phyloP scores from a whole-genome alignment of 2,888 invertebrate species.

The Cinara cedri region DNA sequence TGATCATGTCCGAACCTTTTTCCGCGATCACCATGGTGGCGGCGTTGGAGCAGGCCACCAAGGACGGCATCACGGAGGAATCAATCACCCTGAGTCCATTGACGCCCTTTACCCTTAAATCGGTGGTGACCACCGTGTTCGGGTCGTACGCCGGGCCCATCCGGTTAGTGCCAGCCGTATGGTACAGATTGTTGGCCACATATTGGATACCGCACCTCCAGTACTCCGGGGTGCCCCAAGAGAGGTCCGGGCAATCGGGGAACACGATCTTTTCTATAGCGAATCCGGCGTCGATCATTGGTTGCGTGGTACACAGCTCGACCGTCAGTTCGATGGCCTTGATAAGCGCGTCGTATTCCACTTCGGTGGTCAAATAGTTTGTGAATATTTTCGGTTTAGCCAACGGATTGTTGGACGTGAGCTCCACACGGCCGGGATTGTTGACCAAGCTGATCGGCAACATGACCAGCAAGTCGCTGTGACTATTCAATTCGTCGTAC shows the following conservation, averaged over 20 bases:
- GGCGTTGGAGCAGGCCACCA: slow-evolving; percentile 62
- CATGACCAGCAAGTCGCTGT: slow-evolving; percentile 17
- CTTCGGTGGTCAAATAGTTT: slow-evolving; percentile 65
- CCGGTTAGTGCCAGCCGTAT: slow-evolving; percentile 62
- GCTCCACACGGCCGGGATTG: slow-evolving; percentile 62
- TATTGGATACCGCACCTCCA: slow-evolving; percentile 60
- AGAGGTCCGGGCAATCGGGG: slow-evolving; percentile 58
- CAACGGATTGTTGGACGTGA: slow-evolving; percentile 65
- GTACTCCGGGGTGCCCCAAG: slow-evolving; percentile 59
- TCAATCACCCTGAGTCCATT: slow-evolving; percentile 63
- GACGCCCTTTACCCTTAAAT: slow-evolving; percentile 62
- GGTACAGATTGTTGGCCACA: slow-evolving; percentile 60
- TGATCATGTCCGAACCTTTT: slow-evolving; percentile 60
- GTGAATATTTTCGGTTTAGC: slow-evolving; percentile 66
- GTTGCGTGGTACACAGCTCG: slow-evolving; percentile 58
- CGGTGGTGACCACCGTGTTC: slow-evolving; percentile 62
- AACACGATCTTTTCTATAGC: slow-evolving; percentile 58
- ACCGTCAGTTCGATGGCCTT: slow-evolving; percentile 61
- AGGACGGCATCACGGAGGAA: slow-evolving; percentile 63
- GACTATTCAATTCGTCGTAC: slow-evolving; percentile 58
- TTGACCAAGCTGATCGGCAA: slow-evolving; percentile 62
- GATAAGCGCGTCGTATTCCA: slow-evolving; percentile 62
- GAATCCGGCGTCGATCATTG: slow-evolving; percentile 59
- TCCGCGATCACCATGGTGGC: slow-evolving; percentile 61
- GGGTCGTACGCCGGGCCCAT: slow-evolving; percentile 62